Base-by-base conservation (phyloP, 2,113 vertebrate genomes). In the Notarius quadriscutis region DNA sequence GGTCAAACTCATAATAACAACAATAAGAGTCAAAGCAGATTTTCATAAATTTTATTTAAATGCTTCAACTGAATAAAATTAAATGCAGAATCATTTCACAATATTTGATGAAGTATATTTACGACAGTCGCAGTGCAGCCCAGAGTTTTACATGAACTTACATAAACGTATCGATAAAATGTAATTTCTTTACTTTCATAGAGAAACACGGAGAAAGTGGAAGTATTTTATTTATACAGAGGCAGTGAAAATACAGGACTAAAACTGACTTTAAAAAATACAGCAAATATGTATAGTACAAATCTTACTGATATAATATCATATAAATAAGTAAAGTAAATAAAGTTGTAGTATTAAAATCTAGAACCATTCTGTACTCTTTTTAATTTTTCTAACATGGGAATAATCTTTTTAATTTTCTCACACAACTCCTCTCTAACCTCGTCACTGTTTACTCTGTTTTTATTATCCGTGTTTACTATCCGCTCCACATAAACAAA, bases 71-170 rank as follows among this genome's bases (percentile, higher is more conserved):
- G 34, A 25, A 51, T 25, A 51, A 48, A 51, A 25, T 77, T 25
- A 12, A 78, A 58, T 41, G 57, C 51, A 57, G 6, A 9, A 57
- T 18, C 1, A 63, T 65, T n/a, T 25, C 41, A 80, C 8, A 92
- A 84, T 90, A 89, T 91, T 84, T 92, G 88, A n/a, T 77, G 25
- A 78, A 53, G 92, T 41, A 67, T 91, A 88, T 90, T 77, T 63
- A 51, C 55, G n/a, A 82, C 12, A 81, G 51, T 63, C 30, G 34
- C 10, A 84, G 88, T 85, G 87, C 86, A 85, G 57, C 3, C n/a
- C 62, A 84, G 17, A 53, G 14, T 57, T 27, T 30, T 53, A 53
- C 22, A 7, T 22, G 41, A 74, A 48, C 18, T 48, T 74, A 74
- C 18, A 75, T 50, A 71, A 41, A 74, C 22, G 20, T 50, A 11